Evolutionary conservation across 2,113 vertebrate species (phyloP), one percentile per base, ranked within the genome.

Genomic region (Zosterops borbonicus): DNA sequence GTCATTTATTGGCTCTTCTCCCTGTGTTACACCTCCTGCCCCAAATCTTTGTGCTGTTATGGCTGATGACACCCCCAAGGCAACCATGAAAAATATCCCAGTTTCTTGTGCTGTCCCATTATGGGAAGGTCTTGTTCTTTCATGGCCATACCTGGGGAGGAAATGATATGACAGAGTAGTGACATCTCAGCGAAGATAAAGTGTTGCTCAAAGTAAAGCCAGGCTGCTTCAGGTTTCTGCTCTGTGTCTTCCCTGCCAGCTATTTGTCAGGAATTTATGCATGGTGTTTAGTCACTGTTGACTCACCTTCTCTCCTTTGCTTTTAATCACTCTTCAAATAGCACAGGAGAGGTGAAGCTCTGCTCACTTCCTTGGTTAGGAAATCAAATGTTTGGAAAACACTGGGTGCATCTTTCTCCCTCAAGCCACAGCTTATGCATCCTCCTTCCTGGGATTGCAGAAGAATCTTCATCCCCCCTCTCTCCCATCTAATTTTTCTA

Each of bases 221-320:
- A 67, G 82, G 56, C 76, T 92, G 37, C 49, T 79, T 96, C 81
- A 70, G n/a, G 46, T 79, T 94, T 91, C 84, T 92, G 87, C 84
- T 85, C 55, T 91, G 65, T 83, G 63, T 83, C 77, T 87, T 46
- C 33, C 28, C 70, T 35, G 28, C 46, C 59, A 75, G 55, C 58
- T 78, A 84, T 95, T 96, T 74, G 68, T 94, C 85, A 91, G 93
- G 91, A 95, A 96, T 95, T 95, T 91, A 91, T 92, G 84, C 87
- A 59, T 42, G 58, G 74, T 68, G 84, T 91, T 87, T 67, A 83
- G 70, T 74, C 80, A 60, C 60, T 71, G 68, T 77, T 93, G 87
- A 96, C 94, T 96, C 94, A 93, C 79, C 88, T 94, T 91, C 56
- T 74, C 56, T 86, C 62, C 4, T 69, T 90, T 64, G 83, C 92